Evolutionary conservation across 2,113 vertebrate species (phyloP), one percentile per base, ranked within the genome.

Genomic region (Dunckerocampus dactyliophorus): DNA sequence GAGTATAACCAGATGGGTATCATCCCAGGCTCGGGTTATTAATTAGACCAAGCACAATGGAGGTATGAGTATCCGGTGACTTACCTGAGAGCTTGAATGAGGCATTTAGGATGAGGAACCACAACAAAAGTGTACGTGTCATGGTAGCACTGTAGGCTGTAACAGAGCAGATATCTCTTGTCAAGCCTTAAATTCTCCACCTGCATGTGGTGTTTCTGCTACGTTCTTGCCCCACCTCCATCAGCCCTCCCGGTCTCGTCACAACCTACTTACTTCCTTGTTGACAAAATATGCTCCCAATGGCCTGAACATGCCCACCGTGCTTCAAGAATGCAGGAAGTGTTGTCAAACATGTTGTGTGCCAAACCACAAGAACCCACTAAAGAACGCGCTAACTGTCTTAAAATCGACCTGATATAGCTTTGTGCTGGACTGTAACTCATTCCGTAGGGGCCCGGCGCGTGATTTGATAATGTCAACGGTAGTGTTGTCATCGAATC

Each of bases 81-180:
- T 85, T 75, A 91, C 90, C 88, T 72, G 87, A 77, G 54, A 55
- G 52, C 69, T 58, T 34, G 16, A 74, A 49, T 1, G 74, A 79
- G 59, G 67, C 62, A 14, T 66, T 67, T 14, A 89, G 79, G 53
- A 74, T 31, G 34, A 88, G 69, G 63, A 85, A 20, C 89, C 84
- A 86, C 75, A 88, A 62, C 13, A 87, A 71, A 43, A 84, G 63
- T 17, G 48, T 51, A 9, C 0, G 34, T 14, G 17, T 65, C 87
- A 90, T 90, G 63, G 72, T 88, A 46, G 69, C n/a, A n/a, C n/a
- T n/a, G n/a, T 49, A 66, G 63, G 67, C 69, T 50, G 67, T 68
- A 72, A 79, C n/a, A 46, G 52, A 72, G 72, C 52, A 47, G 58
- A 45, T 15, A 6, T 14, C 39, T 49, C 31, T 21, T 62, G n/a